phyloP scores from a whole-genome alignment of 2,797 vertebrate genomes.

The Columba guinea region DNA sequence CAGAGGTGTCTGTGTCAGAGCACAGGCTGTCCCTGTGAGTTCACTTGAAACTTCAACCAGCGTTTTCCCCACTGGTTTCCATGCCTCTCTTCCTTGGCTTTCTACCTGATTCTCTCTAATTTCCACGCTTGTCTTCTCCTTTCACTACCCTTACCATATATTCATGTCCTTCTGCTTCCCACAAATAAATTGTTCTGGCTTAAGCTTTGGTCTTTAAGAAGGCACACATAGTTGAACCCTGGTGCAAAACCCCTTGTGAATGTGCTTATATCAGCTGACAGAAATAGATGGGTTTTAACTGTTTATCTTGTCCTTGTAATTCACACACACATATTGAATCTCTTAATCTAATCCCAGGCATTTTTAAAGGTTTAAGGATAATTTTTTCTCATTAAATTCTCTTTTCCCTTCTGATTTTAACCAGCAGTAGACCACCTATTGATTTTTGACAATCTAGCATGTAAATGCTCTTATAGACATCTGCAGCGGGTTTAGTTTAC shows the following conservation, averaged over 20 bases:
- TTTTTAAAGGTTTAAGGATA: constrained; percentile 11
- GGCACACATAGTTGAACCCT: background rate
- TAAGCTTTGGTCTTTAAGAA: background rate
- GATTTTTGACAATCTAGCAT: background rate
- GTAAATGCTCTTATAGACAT: background rate
- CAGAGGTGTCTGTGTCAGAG: background rate
- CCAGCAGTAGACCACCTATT: background rate
- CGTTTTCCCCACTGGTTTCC: background rate
- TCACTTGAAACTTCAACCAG: background rate
- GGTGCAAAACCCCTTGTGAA: background rate
- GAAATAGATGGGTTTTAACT: background rate
- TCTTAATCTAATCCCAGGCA: background rate
- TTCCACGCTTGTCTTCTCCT: background rate
- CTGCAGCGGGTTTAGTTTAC: background rate
- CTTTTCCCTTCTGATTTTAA: background rate
- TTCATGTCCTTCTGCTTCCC: background rate
- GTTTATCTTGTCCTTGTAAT: background rate
- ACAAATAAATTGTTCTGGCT: background rate
- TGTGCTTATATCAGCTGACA: background rate
- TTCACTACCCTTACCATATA: background rate
- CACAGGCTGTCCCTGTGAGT: background rate
- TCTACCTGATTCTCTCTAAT: background rate
- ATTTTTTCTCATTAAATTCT: background rate
- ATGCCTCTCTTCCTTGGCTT: background rate
- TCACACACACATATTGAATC: background rate